Evolutionary conservation across 2,888 invertebrate genomes (phyloP).

Genomic region (Ditula angustiorana): DNA sequence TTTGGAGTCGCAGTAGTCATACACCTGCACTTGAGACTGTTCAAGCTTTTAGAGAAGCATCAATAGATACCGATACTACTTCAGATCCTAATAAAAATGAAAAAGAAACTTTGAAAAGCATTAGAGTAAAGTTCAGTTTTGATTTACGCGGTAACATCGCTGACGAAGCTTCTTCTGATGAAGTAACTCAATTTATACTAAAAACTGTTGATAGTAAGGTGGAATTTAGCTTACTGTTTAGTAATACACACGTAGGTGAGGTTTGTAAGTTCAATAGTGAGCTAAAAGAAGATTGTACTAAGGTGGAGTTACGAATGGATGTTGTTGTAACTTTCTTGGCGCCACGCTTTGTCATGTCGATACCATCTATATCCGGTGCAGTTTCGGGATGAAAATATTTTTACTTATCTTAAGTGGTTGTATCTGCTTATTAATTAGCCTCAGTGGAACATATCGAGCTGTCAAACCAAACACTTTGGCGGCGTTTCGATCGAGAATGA

Average conservation of each 20-base stretch:
- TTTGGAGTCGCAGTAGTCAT: constrained; percentile 81
- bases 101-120: constrained; percentile 49
- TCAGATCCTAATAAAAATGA: constrained; percentile 51
- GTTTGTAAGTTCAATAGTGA: constrained; percentile 43
- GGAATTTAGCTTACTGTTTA: constrained; percentile 45
- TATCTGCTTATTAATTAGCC: constrained; percentile 85
- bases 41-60: constrained; percentile 78
- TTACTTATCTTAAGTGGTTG: constrained; percentile 85
- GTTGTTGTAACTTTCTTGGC: constrained; percentile 63
- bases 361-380: constrained; percentile 84
- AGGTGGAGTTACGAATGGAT: constrained; percentile 46
- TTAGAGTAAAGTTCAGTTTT: constrained; percentile 42
- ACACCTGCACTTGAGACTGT: constrained; percentile 80
- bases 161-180: constrained; percentile 66
- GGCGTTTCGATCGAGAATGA: constrained; percentile 77
- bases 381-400: constrained; percentile 85
- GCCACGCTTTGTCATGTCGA: constrained; percentile 84
- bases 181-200: constrained; percentile 51
- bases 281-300: constrained; percentile 30
- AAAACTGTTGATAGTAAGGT: constrained; percentile 47
- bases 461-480: constrained; percentile 83
- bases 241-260: constrained; percentile 47
- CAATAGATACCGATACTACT: constrained; percentile 74
- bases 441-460: constrained; percentile 77
- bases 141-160: constrained; percentile 50